Conservation (phyloP, 1,140 invertebrate genomes). For the Drosophila gunungcola region DNA sequence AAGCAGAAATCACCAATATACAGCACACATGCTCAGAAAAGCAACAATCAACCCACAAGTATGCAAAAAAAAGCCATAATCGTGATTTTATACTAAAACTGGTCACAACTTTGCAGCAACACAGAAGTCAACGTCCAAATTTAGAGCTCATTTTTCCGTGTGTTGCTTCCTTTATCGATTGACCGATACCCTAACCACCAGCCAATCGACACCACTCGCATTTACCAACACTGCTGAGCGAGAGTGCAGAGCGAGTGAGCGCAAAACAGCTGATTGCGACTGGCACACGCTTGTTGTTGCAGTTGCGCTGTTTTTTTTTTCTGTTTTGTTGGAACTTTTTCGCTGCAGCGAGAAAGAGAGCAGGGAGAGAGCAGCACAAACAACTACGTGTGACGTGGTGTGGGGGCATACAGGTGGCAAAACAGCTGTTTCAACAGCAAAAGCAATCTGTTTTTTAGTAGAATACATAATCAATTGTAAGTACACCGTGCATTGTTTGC, state of each 20-base stretch:
- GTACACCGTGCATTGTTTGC: conserved; percentile 26
- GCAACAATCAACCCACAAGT: conserved; percentile 62
- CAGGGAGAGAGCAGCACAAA: conserved; percentile 39
- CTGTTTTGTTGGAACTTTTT: conserved; percentile 29
- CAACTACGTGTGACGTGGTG: conserved; percentile 65
- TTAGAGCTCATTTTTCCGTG: conserved; percentile 29
- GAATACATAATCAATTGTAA: conserved; percentile 55
- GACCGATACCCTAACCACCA: conserved; percentile 25
- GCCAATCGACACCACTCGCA: conserved; percentile 32
- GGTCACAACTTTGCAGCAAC: conserved; percentile 60
- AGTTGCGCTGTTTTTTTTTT: conserved; percentile 30
- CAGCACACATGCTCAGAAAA: conserved; percentile 26
- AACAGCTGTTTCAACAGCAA: conserved; percentile 78
- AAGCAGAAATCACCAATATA: conserved; percentile 41
- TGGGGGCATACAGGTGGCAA: conserved; percentile 63
- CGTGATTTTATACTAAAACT: conserved; percentile 55
- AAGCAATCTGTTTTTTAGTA: conserved; percentile 39
- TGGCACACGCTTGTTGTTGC: conserved; percentile 36
- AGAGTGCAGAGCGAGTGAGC: conserved; percentile 27
- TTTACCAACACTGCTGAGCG: conserved; percentile 63
- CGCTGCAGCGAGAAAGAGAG: conserved; percentile 44
- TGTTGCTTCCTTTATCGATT: conserved; percentile 55
- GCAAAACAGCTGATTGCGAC: conserved; percentile 68
- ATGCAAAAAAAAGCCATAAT: conserved; percentile 41
- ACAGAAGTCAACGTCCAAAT: conserved; percentile 36